phyloP scores from a whole-genome alignment of 1,140 invertebrate species.

The Alviniconcha marisindica region DNA sequence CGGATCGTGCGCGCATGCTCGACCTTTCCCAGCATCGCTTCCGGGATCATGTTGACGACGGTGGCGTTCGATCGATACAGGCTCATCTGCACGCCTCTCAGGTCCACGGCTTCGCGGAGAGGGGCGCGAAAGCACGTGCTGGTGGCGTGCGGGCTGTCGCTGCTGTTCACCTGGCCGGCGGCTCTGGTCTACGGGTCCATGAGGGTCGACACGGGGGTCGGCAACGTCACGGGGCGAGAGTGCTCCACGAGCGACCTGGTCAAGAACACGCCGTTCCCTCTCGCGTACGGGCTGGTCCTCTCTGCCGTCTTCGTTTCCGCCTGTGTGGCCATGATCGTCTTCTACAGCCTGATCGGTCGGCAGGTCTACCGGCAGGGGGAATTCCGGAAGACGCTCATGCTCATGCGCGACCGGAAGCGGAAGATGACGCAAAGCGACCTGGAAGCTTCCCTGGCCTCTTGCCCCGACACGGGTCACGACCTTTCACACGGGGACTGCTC shows the following conservation, averaged over 20 bases:
- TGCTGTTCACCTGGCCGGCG: conserved; percentile 58
- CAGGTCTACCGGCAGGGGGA: conserved; percentile 49
- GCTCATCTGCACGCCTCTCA: conserved; percentile 56
- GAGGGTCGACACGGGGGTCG: conserved; percentile 44
- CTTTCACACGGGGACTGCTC: conserved; percentile 17
- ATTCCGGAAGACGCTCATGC: conserved; percentile 49
- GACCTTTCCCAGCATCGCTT: conserved; percentile 51
- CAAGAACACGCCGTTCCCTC: conserved; percentile 42
- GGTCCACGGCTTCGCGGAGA: conserved; percentile 38
- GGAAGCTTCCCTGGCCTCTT: conserved; percentile 37
- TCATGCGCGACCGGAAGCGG: conserved; percentile 18
- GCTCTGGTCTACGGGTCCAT: conserved; percentile 58
- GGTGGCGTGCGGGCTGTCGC: conserved; percentile 43
- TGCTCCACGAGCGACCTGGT: conserved; percentile 59
- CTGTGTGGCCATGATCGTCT: conserved; percentile 50
- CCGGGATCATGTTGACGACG: conserved; percentile 61
- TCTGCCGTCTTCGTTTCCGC: conserved; percentile 47
- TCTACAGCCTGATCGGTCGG: conserved; percentile 53
- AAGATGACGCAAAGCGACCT: conserved; percentile 33
- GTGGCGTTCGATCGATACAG: conserved; percentile 64
- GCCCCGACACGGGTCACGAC: conserved; percentile 31
- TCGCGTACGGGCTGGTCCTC: conserved; percentile 45
- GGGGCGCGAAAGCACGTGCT: conserved; percentile 34
- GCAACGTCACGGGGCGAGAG: conserved; percentile 48
- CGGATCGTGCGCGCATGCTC: conserved; percentile 58